phyloP scores from a whole-genome alignment of 2,113 vertebrate genomes.

The Eonycteris spelaea region DNA sequence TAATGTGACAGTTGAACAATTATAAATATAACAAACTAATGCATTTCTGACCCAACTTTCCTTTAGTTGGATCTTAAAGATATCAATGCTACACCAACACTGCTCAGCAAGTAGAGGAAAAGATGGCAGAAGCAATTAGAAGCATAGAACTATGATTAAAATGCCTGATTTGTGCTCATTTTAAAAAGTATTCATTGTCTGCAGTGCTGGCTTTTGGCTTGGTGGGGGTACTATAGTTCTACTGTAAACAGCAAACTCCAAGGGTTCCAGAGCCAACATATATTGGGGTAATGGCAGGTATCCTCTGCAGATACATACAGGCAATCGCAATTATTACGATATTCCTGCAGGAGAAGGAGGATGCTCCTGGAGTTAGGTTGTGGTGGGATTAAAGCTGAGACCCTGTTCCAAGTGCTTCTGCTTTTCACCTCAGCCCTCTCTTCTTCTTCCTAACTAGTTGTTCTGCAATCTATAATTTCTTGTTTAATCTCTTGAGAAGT shows the following conservation, averaged over 20 bases:
- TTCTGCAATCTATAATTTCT: not conserved
- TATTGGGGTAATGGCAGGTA: rapidly evolving
- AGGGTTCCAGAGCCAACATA: rapidly evolving
- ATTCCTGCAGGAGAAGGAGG: not conserved
- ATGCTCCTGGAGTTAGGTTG: not conserved
- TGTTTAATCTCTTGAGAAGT: not conserved
- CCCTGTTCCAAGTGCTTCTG: not conserved
- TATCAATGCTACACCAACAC: no score
- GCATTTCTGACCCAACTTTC: not conserved
- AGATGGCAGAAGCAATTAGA: not conserved
- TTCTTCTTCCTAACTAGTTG: not conserved
- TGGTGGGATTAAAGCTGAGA: not conserved
- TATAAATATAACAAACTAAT: not conserved
- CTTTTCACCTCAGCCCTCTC: not conserved
- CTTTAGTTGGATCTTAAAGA: not conserved
- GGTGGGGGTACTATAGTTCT: not conserved
- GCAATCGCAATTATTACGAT: rapidly evolving
- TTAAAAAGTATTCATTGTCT: not conserved
- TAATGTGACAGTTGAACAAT: not conserved
- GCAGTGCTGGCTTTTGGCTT: not conserved
- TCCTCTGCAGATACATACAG: not conserved
- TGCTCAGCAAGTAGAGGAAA: not conserved
- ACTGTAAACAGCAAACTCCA: rapidly evolving
- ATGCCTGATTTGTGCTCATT: not conserved
- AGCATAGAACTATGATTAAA: not conserved